phyloP scores from a whole-genome alignment of 2,888 invertebrate genomes.

The Syrphus vitripennis region DNA sequence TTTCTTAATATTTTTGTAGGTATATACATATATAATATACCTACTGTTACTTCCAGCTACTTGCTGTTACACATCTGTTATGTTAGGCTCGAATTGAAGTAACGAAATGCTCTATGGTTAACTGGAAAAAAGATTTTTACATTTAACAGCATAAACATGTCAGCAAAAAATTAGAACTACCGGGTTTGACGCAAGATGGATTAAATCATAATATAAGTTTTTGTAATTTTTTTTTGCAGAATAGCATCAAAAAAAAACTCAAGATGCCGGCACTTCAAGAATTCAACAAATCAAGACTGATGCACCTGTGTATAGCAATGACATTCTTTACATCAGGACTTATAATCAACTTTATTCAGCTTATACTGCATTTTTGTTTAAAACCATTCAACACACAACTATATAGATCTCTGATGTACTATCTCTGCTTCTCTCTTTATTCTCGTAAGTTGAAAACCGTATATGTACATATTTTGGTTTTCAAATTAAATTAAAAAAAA shows the following conservation, averaged over 20 bases:
- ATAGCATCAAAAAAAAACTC: conserved; percentile 1
- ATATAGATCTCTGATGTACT: conserved; percentile 94
- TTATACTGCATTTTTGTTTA: conserved; percentile 88
- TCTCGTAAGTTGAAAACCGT: conserved; percentile 88
- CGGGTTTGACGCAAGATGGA: too few species aligned
- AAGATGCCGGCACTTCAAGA: conserved; percentile 77
- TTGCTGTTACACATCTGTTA: too few species aligned
- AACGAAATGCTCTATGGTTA: too few species aligned
- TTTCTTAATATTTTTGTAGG: too few species aligned
- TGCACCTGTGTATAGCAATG: conserved; percentile 91
- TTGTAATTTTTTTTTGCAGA: neutral
- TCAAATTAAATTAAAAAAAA: too few species aligned
- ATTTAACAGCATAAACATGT: too few species aligned
- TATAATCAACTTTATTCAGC: conserved; percentile 91
- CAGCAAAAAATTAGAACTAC: too few species aligned
- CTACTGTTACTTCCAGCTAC: too few species aligned
- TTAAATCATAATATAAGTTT: neutral
- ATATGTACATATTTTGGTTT: too few species aligned
- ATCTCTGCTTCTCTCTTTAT: conserved; percentile 93
- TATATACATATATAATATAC: too few species aligned
- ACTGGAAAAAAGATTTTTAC: too few species aligned
- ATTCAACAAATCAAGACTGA: conserved; percentile 83
- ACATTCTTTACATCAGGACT: conserved; percentile 94
- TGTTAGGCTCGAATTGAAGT: too few species aligned
- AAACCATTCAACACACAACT: conserved; percentile 90